phyloP scores from a whole-genome alignment of 2,113 vertebrate species.

The Chloropsis cyanopogon region DNA sequence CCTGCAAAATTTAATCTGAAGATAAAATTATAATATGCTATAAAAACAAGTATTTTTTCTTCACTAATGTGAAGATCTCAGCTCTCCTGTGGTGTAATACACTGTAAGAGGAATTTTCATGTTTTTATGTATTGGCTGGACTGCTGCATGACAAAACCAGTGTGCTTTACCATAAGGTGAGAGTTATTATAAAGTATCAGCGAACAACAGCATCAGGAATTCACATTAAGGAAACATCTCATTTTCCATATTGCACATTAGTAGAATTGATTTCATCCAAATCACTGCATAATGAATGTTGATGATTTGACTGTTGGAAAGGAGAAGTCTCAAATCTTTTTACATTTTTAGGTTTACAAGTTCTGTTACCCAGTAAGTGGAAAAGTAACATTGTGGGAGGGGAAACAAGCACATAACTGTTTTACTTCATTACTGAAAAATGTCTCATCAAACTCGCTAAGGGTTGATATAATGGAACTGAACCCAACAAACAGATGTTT shows the following conservation, averaged over 20 bases:
- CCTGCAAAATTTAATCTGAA: background rate
- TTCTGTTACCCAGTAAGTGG: background rate
- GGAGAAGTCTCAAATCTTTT: background rate
- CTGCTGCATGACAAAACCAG: background rate
- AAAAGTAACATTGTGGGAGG: background rate
- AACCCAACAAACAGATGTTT: background rate
- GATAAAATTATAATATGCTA: background rate
- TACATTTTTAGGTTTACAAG: background rate
- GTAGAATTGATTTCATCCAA: background rate
- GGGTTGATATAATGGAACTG: background rate
- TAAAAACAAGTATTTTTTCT: background rate
- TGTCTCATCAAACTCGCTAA: background rate
- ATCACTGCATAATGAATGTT: background rate
- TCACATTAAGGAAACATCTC: background rate
- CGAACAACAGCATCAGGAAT: background rate
- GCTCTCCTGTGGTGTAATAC: background rate
- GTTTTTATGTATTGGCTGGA: background rate
- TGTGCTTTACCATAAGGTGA: background rate
- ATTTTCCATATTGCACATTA: background rate
- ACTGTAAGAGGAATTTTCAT: background rate
- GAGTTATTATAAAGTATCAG: background rate
- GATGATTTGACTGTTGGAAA: rapidly evolving
- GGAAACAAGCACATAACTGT: background rate
- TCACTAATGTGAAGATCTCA: background rate
- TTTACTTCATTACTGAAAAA: background rate